phyloP scores from a whole-genome alignment of 2,113 vertebrate genomes.

The Mugil cephalus region DNA sequence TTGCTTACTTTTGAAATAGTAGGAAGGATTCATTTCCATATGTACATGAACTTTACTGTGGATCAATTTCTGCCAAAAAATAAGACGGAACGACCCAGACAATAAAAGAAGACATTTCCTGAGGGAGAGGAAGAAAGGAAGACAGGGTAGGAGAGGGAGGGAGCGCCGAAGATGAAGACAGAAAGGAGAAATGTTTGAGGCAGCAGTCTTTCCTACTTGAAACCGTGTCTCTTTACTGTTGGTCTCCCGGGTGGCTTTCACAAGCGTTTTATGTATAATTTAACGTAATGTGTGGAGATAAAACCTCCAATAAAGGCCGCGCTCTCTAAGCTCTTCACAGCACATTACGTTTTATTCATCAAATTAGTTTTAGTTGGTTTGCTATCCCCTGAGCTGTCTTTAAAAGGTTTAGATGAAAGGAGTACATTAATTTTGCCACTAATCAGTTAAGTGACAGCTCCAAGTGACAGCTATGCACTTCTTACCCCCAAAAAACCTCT shows the following conservation, averaged over 20 bases:
- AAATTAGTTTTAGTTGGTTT: constrained; percentile 83
- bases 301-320: constrained; percentile 74
- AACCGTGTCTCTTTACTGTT: constrained; percentile 61
- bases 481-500: constrained; percentile 48
- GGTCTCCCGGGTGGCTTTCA: constrained; percentile 76
- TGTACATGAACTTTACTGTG: constrained; percentile 30
- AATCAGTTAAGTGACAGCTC: constrained; percentile 81
- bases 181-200: constrained; percentile 59
- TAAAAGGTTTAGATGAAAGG: constrained; percentile 84
- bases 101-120: constrained; percentile 52
- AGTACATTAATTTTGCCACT: constrained; percentile 82
- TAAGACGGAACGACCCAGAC: constrained; percentile 56
- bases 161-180: constrained; percentile 49
- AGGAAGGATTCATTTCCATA: constrained; percentile 28
- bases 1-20: background rate
- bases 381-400: constrained; percentile 81
- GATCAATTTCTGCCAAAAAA: constrained; percentile 58
- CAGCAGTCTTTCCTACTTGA: constrained; percentile 60
- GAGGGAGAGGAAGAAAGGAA: constrained; percentile 51
- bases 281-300: constrained; percentile 80
- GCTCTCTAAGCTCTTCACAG: constrained; percentile 80
- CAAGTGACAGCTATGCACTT: constrained; percentile 70
- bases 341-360: constrained; percentile 84
- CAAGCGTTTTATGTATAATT: constrained; percentile 83
- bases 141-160: constrained; percentile 19